These are phyloP conservation scores for Cydia pomonella DNA, from an alignment of 1,140 invertebrate genomes.

Conservation along the genomic window DNA sequence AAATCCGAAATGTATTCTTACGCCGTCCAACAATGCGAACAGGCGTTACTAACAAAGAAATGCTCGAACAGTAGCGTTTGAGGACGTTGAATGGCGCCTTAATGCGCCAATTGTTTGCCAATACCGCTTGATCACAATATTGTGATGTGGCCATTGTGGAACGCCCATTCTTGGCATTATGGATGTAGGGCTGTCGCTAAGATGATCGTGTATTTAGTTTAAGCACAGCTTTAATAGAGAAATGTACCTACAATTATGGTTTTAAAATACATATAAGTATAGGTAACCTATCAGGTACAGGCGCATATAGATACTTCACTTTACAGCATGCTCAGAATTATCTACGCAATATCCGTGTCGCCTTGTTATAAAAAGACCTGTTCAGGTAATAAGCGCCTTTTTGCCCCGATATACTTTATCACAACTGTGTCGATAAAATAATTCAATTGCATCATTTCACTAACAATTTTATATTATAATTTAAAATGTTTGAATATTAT, in stretches of 20 bases:
- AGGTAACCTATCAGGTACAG: no score
- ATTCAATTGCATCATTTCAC: no score
- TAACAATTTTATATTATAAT: no score
- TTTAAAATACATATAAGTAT: no score
- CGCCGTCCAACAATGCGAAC: slow-evolving; percentile 35
- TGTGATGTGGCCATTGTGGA: slow-evolving; percentile 41
- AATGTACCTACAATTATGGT: not conserved
- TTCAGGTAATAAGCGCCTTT: no score
- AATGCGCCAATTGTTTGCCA: slow-evolving; percentile 52
- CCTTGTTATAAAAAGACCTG: no score
- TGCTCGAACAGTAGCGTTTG: slow-evolving; percentile 37
- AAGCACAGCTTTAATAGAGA: not conserved
- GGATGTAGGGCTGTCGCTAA: not conserved
- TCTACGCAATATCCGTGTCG: no score
- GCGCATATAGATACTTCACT: no score
- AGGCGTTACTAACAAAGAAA: slow-evolving; percentile 37
- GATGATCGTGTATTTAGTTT: not conserved
- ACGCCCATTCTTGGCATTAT: slow-evolving; percentile 9
- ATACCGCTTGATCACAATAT: slow-evolving; percentile 46
- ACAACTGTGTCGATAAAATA: no score
- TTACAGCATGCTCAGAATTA: no score
- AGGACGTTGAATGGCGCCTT: slow-evolving; percentile 38
- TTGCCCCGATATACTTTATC: no score
- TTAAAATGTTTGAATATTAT: not conserved
- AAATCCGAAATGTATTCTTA: not conserved